Conservation (phyloP, 2,113 vertebrate genomes). For the Megatriorchis doriae region DNA sequence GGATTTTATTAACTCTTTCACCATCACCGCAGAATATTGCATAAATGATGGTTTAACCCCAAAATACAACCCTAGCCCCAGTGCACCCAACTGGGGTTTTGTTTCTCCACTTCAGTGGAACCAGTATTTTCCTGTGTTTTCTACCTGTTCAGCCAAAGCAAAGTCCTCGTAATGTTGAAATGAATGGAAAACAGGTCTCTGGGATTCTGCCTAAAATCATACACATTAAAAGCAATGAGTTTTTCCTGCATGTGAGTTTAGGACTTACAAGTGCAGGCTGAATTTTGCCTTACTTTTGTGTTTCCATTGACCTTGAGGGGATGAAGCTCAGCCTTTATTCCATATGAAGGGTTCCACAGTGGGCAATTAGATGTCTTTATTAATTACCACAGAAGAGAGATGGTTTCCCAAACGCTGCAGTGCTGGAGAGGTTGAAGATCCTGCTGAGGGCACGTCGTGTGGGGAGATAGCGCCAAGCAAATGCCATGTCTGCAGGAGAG, state of each 20-base stretch:
- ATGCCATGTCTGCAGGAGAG: background rate
- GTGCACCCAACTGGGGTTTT: background rate
- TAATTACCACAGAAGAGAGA: background rate
- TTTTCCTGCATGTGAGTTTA: rapidly evolving
- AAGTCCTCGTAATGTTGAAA: background rate
- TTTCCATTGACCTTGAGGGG: background rate
- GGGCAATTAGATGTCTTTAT: background rate
- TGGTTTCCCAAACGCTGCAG: background rate
- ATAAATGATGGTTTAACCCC: background rate
- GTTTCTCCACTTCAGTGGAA: background rate
- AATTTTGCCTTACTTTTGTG: background rate
- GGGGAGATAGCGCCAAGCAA: background rate
- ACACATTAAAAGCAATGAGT: background rate
- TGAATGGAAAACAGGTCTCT: background rate
- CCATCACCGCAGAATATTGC: background rate
- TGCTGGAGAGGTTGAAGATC: background rate
- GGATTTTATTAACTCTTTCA: background rate
- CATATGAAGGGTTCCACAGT: background rate
- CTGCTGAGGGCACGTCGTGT: rapidly evolving
- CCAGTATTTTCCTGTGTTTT: background rate
- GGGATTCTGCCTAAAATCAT: background rate
- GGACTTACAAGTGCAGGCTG: background rate
- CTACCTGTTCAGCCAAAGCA: background rate
- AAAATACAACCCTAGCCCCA: background rate
- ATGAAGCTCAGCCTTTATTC: background rate